Percentiles rank a stretch among this genome's conserved stretches.
Evolutionary conservation across 2,888 invertebrate species (phyloP).

Genomic region (Sinodicranocentrus sp.): DNA sequence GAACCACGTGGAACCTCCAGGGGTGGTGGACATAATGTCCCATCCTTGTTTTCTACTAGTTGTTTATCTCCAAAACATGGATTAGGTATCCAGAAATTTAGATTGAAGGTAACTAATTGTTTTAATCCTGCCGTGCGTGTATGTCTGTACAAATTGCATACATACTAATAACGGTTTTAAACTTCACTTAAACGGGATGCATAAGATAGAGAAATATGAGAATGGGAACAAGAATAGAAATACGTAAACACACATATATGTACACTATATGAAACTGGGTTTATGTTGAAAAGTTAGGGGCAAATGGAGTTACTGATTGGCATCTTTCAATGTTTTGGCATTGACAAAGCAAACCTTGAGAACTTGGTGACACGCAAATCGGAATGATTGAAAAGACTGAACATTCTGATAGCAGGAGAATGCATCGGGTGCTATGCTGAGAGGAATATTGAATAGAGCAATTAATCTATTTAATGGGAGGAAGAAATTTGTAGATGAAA

Average conservation of each 20-base stretch:
- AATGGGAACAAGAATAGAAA: no score
- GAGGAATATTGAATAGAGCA: conserved; percentile 8
- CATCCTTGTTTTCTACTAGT: no score
- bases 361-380: conserved; percentile 44
- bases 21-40: not conserved
- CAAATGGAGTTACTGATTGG: not conserved
- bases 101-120: not conserved
- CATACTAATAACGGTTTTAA: not conserved
- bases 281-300: not conserved
- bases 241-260: not conserved
- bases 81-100: not conserved
- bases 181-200: no score
- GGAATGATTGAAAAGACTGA: conserved; percentile 44
- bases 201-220: no score
- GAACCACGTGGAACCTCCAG: not conserved
- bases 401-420: not conserved
- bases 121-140: not conserved
- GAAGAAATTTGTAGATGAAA: not conserved
- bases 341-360: conserved; percentile 55
- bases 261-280: not conserved
- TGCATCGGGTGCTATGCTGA: not conserved
- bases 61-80: no score
- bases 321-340: conserved; percentile 16
- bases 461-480: conserved; percentile 56
- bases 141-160: conserved; percentile 3